These are phyloP conservation scores for Aphyosemion australe DNA, from an alignment of 2,113 vertebrate genomes.

Conservation along the genomic window DNA sequence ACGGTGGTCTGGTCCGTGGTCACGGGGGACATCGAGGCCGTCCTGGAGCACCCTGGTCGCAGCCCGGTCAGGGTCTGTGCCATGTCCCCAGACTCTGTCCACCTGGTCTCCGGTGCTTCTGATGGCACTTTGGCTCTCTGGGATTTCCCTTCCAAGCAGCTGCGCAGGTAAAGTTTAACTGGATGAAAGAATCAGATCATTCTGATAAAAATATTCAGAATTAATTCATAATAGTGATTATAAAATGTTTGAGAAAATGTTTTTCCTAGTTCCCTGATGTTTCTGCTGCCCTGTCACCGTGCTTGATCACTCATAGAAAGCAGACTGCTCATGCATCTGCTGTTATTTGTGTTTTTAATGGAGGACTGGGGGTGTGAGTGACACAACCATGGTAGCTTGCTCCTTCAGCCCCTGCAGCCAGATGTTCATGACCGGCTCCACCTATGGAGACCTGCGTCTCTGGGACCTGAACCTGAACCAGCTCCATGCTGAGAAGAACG, in stretches of 20 bases:
- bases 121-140: conserved; percentile 89
- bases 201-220: too few relatives aligned
- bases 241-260: too few relatives aligned
- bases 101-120: conserved; percentile 85
- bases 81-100: conserved; percentile 79
- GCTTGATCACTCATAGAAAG: too few relatives aligned
- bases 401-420: conserved; percentile 90
- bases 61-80: conserved; percentile 88
- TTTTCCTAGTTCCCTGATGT: too few relatives aligned
- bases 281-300: too few relatives aligned
- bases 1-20: conserved; percentile 82
- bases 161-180: conserved; percentile 76
- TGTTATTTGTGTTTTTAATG: conserved; percentile 50
- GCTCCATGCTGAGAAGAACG: conserved; percentile 85
- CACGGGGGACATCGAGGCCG: conserved; percentile 78
- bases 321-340: conserved; percentile 8
- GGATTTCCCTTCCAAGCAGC: conserved; percentile 80
- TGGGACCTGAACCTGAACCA: conserved; percentile 91
- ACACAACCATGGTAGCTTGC: conserved; percentile 90
- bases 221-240: too few relatives aligned
- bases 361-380: conserved; percentile 85
- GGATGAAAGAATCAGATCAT: too few relatives aligned
- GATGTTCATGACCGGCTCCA: conserved; percentile 91
- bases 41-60: conserved; percentile 86
- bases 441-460: conserved; percentile 89